A percentile compares a stretch with the other conserved stretches of the same genome.
Conservation (phyloP, 1,140 invertebrate species). For the Cataglyphis hispanica region DNA sequence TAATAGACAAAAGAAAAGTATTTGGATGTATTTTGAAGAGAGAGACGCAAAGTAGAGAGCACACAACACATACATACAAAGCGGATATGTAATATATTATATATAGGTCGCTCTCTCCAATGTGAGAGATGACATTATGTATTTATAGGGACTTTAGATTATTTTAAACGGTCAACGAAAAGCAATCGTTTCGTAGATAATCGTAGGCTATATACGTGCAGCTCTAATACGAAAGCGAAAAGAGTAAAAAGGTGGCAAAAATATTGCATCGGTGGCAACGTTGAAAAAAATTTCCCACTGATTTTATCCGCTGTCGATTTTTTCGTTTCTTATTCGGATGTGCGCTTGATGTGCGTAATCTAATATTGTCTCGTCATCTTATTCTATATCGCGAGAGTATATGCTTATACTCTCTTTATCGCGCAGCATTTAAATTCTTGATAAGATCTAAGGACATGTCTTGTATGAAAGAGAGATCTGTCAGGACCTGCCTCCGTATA, state of each 20-base stretch:
- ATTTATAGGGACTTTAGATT: slow-evolving; percentile 64
- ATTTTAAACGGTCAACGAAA: slow-evolving; percentile 79
- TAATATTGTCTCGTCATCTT: slow-evolving; percentile 50
- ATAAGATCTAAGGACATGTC: slow-evolving; percentile 1
- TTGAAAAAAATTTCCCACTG: slow-evolving; percentile 12
- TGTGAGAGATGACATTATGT: slow-evolving; percentile 35
- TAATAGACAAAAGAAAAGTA: slow-evolving; percentile 52
- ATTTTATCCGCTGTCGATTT: slow-evolving; percentile 32
- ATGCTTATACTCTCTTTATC: slow-evolving; percentile 20
- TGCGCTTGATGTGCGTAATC: slow-evolving; percentile 55
- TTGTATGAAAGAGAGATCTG: slow-evolving; percentile 5
- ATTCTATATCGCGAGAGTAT: slow-evolving; percentile 47
- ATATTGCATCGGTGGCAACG: slow-evolving; percentile 9
- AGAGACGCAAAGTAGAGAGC: slow-evolving; percentile 19
- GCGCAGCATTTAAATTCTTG: slow-evolving; percentile 27
- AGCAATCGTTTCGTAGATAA: slow-evolving; percentile 76
- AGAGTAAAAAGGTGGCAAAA: neutral
- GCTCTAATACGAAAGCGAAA: slow-evolving; percentile 26
- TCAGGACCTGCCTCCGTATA: slow-evolving; percentile 26
- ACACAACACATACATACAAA: slow-evolving; percentile 9
- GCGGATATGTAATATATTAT: slow-evolving; percentile 63
- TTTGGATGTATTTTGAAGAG: slow-evolving; percentile 63
- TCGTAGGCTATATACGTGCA: slow-evolving; percentile 60
- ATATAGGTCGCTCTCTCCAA: slow-evolving; percentile 1
- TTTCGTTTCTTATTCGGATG: slow-evolving; percentile 35